phyloP scores from a whole-genome alignment of 2,888 invertebrate species.

The Tipula confusa region DNA sequence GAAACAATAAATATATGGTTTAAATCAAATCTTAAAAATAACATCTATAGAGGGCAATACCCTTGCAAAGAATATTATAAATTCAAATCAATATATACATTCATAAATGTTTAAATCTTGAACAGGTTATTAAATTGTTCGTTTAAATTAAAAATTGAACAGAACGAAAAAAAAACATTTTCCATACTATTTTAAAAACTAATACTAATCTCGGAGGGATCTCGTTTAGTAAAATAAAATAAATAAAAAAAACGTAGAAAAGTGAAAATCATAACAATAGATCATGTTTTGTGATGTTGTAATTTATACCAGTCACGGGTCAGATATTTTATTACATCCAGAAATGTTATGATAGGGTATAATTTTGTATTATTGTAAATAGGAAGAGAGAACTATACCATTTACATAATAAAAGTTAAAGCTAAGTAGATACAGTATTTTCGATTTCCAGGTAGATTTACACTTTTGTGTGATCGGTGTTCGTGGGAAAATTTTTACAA shows the following conservation, averaged over 20 bases:
- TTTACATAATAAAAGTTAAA: background rate
- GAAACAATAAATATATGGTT: background rate
- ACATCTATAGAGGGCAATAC: background rate
- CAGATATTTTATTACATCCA: background rate
- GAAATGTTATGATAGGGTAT: background rate
- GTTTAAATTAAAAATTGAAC: background rate
- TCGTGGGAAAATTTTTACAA: background rate
- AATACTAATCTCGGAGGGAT: background rate
- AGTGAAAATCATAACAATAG: background rate
- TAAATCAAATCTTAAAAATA: background rate
- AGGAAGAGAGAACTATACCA: background rate
- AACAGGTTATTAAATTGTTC: background rate
- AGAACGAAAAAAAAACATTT: background rate
- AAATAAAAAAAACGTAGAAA: background rate
- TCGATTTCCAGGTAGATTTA: background rate
- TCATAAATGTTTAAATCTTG: background rate
- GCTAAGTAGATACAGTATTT: background rate
- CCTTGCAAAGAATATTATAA: background rate
- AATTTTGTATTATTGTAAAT: background rate
- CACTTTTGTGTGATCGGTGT: background rate
- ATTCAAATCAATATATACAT: background rate
- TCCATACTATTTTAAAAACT: background rate
- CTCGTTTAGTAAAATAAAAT: background rate
- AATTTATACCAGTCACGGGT: constrained; percentile 20
- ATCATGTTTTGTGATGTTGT: background rate